Conservation (phyloP, 2,888 invertebrate species). For the Tenthredo notha region DNA sequence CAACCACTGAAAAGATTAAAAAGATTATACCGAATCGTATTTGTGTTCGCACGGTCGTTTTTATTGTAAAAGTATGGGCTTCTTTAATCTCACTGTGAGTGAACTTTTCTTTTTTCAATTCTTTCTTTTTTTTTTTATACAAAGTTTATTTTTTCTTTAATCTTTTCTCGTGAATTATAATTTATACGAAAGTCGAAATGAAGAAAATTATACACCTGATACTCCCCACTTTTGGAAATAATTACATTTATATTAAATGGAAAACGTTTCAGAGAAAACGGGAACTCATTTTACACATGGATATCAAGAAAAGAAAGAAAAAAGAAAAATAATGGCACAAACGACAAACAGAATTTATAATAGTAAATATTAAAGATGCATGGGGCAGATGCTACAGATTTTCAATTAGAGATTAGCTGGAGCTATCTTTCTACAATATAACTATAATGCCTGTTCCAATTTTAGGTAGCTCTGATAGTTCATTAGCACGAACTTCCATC, state of each 20-base stretch:
- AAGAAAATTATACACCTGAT: conserved; percentile 8
- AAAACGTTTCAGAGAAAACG: background rate
- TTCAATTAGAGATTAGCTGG: conserved; percentile 33
- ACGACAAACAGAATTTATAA: no score
- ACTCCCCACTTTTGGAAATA: background rate
- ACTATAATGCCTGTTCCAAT: conserved; percentile 27
- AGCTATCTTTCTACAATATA: background rate
- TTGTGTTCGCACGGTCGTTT: background rate
- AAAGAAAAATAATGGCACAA: background rate
- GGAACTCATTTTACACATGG: background rate
- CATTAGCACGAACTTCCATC: conserved; percentile 36
- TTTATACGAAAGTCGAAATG: background rate
- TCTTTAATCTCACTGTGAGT: background rate
- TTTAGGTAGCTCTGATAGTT: conserved; percentile 36
- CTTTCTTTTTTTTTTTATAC: background rate
- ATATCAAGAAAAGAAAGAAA: background rate
- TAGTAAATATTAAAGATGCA: background rate
- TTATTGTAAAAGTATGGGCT: background rate
- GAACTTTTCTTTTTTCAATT: background rate
- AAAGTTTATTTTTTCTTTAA: conserved; percentile 28
- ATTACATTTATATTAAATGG: background rate
- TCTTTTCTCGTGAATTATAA: conserved; percentile 8
- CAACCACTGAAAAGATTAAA: background rate
- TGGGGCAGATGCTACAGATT: conserved; percentile 12
- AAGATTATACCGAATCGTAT: conserved; percentile 5